phyloP scores from a whole-genome alignment of 2,888 invertebrate species.

The Chrysolina oricalcia region DNA sequence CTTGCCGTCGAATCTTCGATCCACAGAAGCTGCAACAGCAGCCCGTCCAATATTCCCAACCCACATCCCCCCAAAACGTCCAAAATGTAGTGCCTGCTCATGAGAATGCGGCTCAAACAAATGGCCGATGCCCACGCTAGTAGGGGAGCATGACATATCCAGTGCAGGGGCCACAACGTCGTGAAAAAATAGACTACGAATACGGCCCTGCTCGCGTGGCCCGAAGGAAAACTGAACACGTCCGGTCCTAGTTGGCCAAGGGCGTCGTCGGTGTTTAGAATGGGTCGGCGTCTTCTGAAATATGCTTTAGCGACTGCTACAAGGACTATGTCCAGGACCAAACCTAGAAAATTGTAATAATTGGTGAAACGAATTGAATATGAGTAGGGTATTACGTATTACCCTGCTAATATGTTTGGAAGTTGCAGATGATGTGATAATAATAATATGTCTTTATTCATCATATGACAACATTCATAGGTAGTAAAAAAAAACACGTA shows the following conservation, averaged over 20 bases:
- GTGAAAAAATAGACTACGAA: conserved; percentile 84
- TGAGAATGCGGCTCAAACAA: conserved; percentile 82
- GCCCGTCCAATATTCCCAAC: conserved; percentile 83
- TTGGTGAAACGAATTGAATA: too few species aligned
- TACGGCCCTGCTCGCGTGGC: conserved; percentile 90
- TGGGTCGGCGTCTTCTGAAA: conserved; percentile 85
- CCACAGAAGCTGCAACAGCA: conserved; percentile 80
- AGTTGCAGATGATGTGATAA: too few species aligned
- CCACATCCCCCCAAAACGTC: conserved; percentile 86
- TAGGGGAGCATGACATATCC: conserved; percentile 77
- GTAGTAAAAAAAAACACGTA: too few species aligned
- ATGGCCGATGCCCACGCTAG: conserved; percentile 85
- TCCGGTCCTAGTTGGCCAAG: conserved; percentile 84
- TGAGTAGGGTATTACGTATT: too few species aligned
- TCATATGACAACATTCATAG: too few species aligned
- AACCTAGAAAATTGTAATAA: conserved; percentile 75
- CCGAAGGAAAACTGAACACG: conserved; percentile 95
- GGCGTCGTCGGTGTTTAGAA: conserved; percentile 77
- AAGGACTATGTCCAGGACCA: conserved; percentile 85
- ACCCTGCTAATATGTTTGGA: too few species aligned
- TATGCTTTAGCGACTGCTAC: conserved; percentile 86
- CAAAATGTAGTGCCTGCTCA: conserved; percentile 89
- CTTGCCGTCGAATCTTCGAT: conserved; percentile 78
- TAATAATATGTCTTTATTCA: too few species aligned
- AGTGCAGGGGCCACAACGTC: conserved; percentile 77